Percentiles rank a stretch among this genome's conserved stretches.
Conservation (phyloP, 2,888 invertebrate species). For the Ditylenchus weischeri region DNA sequence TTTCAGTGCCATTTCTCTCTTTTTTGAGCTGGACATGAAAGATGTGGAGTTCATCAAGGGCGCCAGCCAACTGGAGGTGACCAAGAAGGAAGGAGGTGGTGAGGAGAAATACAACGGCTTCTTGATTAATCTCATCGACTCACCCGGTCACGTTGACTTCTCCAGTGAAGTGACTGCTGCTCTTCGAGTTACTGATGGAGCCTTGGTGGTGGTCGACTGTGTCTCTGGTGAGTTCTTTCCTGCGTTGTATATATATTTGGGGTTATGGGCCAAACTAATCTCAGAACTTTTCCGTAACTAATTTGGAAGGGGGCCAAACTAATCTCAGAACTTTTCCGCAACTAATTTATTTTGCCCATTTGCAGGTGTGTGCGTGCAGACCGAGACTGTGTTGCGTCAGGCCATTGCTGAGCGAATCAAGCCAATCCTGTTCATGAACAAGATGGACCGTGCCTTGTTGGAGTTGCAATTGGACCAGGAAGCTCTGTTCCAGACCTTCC, state of each 20-base stretch:
- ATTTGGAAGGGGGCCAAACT: background rate
- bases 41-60: conserved; percentile 86
- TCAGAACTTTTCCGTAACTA: background rate
- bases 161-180: conserved; percentile 93
- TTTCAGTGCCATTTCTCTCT: conserved; percentile 94
- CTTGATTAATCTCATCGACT: conserved; percentile 99
- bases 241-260: background rate
- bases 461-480: conserved; percentile 94
- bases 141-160: conserved; percentile 99
- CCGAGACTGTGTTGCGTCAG: conserved; percentile 98
- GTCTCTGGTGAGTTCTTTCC: conserved; percentile 78
- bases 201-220: conserved; percentile 98
- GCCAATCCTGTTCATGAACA: conserved; percentile 99
- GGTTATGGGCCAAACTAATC: no score
- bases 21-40: conserved; percentile 89
- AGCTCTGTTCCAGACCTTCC: conserved; percentile 91
- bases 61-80: conserved; percentile 51
- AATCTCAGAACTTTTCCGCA: background rate
- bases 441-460: conserved; percentile 98
- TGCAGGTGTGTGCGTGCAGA: conserved; percentile 97
- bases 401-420: conserved; percentile 99
- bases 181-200: conserved; percentile 98
- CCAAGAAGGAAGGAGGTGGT: conserved; percentile 23
- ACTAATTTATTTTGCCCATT: conserved; percentile 12
- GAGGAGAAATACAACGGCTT: conserved; percentile 77